Conservation (phyloP, 2,888 invertebrate genomes). For the Drosophila vallismaia region DNA sequence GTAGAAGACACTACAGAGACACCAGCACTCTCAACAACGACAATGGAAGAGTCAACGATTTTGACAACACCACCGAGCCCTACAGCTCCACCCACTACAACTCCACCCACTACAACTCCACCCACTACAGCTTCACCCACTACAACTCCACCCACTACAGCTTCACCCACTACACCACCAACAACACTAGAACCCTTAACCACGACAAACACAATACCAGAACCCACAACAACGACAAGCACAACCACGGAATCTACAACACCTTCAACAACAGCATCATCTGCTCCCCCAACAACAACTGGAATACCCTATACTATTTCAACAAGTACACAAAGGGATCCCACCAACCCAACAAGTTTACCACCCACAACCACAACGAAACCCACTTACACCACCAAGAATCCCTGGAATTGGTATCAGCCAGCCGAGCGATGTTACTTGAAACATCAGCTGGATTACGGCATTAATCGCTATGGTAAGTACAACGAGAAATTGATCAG, state of each 20-base stretch:
- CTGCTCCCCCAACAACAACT: constrained; percentile 3
- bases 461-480: constrained; percentile 59
- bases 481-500: constrained; percentile 3
- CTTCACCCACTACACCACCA: too few species aligned
- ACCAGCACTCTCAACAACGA: not conserved
- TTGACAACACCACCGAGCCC: too few species aligned
- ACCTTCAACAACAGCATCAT: not conserved
- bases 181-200: not conserved
- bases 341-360: constrained; percentile 17
- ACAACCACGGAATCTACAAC: not conserved
- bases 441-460: constrained; percentile 55
- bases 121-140: too few species aligned
- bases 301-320: constrained; percentile 6
- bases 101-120: too few species aligned
- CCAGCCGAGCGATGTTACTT: constrained; percentile 58
- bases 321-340: constrained; percentile 9
- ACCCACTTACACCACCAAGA: constrained; percentile 1
- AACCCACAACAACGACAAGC: not conserved
- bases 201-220: constrained; percentile 4
- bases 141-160: too few species aligned
- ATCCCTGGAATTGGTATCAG: constrained; percentile 24
- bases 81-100: too few species aligned
- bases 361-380: constrained; percentile 20
- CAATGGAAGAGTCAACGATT: not conserved
- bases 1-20: constrained; percentile 1